Conservation (phyloP, 2,888 invertebrate species). For the Synanthedon tipuliformis region DNA sequence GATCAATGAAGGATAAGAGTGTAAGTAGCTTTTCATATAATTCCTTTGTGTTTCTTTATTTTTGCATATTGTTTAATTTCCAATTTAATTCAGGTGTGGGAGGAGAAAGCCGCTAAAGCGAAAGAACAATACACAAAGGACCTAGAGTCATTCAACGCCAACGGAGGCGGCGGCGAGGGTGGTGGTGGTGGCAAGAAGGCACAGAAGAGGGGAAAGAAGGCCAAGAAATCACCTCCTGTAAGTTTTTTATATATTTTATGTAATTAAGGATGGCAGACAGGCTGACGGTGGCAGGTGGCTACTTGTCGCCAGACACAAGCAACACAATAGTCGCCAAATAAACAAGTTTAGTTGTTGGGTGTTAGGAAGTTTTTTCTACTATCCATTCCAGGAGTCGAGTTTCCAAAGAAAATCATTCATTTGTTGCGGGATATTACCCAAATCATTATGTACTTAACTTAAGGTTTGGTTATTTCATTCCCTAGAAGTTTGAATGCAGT, state of each 20-base stretch:
- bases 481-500: no score
- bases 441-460: not conserved
- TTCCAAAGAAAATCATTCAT: not conserved
- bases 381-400: no score
- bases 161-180: conserved; percentile 74
- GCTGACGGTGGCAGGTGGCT: no score
- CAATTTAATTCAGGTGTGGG: conserved; percentile 79
- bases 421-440: not conserved
- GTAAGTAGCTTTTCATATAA: conserved; percentile 59
- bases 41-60: conserved; percentile 3
- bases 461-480: no score
- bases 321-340: no score
- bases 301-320: no score
- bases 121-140: conserved; percentile 91
- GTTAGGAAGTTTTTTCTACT: not conserved
- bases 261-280: no score
- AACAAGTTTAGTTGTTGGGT: no score
- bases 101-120: conserved; percentile 86
- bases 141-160: conserved; percentile 89
- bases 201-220: conserved; percentile 71
- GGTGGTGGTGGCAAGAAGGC: conserved; percentile 61
- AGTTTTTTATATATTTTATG: conserved; percentile 12
- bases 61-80: conserved; percentile 1
- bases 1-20: conserved; percentile 86
- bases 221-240: conserved; percentile 57